These are phyloP conservation scores for Xenus cinereus DNA, from an alignment of 2,113 vertebrate genomes.

Conservation along the genomic window DNA sequence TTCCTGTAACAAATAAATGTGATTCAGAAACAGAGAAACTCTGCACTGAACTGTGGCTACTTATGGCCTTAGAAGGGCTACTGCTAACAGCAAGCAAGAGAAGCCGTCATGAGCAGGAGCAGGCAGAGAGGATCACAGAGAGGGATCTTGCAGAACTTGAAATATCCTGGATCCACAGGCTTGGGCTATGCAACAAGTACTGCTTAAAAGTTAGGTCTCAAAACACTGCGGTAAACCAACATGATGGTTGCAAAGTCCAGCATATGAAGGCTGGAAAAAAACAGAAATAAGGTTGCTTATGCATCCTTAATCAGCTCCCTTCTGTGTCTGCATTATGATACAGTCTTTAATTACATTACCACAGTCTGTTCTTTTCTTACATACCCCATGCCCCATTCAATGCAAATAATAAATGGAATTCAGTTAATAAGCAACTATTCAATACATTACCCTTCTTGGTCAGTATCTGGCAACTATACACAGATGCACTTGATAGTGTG, in stretches of 20 bases:
- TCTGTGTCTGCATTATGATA: not conserved
- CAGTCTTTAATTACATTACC: constrained; percentile 41
- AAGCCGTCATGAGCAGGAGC: not conserved
- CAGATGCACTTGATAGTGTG: not conserved
- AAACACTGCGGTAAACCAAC: not conserved
- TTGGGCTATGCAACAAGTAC: not conserved
- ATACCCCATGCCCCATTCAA: not conserved
- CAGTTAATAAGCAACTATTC: constrained; percentile 8
- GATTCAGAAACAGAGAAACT: not conserved
- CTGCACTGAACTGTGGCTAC: not conserved
- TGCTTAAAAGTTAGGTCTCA: not conserved
- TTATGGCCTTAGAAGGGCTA: not conserved
- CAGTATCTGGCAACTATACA: not conserved
- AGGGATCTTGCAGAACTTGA: not conserved
- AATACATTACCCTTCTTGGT: not conserved
- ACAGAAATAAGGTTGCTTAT: not conserved
- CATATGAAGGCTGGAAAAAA: not conserved
- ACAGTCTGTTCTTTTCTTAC: constrained; percentile 13
- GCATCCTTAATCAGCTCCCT: not conserved
- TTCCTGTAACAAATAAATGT: constrained; percentile 76
- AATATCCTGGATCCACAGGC: not conserved
- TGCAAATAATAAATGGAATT: not conserved
- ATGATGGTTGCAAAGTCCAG: not conserved
- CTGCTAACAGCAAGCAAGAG: not conserved
- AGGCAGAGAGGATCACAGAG: not conserved